Base-by-base conservation (phyloP, 2,888 invertebrate species). In the Leptinotarsa haldemani region DNA sequence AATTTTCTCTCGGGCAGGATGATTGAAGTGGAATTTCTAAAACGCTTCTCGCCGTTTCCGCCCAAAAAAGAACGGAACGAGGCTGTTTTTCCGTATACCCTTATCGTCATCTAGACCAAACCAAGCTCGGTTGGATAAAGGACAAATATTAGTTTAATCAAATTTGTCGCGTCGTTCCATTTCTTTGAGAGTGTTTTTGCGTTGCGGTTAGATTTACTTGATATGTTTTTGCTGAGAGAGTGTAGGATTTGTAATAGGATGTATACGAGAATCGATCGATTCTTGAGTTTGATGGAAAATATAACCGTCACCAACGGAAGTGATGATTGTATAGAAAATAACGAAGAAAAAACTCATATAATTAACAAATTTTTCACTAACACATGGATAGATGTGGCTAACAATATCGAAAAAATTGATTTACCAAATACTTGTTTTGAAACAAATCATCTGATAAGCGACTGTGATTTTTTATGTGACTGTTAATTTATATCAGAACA, bases 111-210 rank as follows among this genome's bases (percentile, higher is more conserved):
- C 15, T n/a, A 50, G 50, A n/a, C 50, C 50, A 50, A 50, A 50
- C 50, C 15, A 50, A 50, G 15, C 50, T n/a, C 50, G 63, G 18
- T n/a, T 46, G 64, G 64, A 64, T 46, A 48, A 46, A 65, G 65
- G 65, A 48, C 65, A 65, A 65, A 65, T 65, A 65, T 65, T 65
- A 48, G 65, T 48, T 48, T 65, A 65, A 65, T 65, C 65, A 65
- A 65, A 65, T 65, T 65, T 65, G 65, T 65, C 40, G 40, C 65
- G 65, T 40, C 48, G 18, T 20, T 22, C 65, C 65, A n/a, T 46
- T 65, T 65, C 65, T 63, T 63, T 16, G 63, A 63, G 22, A 63
- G 63, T 16, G 22, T 63, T 63, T 63, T 63, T 63, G 63, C 25
- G 16, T 13, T 16, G 63, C 25, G 13, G 50, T 50, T 50, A 13